Conservation (phyloP, 2,113 vertebrate species). For the Motacilla tschutschensis region DNA sequence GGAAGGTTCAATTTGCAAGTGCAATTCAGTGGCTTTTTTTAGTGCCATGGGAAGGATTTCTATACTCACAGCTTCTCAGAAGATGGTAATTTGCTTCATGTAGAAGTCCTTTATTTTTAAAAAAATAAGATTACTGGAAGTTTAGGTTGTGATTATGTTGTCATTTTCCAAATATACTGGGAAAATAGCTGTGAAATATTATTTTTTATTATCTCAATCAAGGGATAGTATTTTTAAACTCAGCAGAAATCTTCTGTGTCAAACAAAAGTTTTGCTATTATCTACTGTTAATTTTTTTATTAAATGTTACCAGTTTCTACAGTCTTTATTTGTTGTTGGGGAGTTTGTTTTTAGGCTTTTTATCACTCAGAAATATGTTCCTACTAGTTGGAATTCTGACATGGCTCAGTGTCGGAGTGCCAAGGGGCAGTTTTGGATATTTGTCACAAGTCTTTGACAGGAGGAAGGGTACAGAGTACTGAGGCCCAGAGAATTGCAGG, state of each 20-base stretch:
- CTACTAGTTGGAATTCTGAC: background rate
- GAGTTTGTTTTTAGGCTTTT: background rate
- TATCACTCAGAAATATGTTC: background rate
- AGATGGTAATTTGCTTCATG: slow-evolving; percentile 7
- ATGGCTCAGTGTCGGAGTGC: background rate
- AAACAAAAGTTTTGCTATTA: background rate
- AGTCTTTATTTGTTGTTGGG: background rate
- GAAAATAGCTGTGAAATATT: background rate
- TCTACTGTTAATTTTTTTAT: background rate
- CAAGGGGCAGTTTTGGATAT: background rate
- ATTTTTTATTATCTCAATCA: background rate
- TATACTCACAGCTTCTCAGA: background rate
- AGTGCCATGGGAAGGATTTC: background rate
- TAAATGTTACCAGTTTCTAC: background rate
- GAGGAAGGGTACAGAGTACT: background rate
- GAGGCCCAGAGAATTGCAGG: background rate
- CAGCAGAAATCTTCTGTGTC: background rate
- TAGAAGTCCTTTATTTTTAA: background rate
- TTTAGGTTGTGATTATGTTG: background rate
- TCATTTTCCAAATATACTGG: background rate
- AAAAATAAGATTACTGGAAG: background rate
- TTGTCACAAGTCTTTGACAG: background rate
- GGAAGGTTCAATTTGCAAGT: background rate
- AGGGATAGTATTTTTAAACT: background rate
- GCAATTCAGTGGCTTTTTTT: background rate